Evolutionary conservation across 2,888 invertebrate genomes (phyloP).

Genomic region (Fragum sueziense): DNA sequence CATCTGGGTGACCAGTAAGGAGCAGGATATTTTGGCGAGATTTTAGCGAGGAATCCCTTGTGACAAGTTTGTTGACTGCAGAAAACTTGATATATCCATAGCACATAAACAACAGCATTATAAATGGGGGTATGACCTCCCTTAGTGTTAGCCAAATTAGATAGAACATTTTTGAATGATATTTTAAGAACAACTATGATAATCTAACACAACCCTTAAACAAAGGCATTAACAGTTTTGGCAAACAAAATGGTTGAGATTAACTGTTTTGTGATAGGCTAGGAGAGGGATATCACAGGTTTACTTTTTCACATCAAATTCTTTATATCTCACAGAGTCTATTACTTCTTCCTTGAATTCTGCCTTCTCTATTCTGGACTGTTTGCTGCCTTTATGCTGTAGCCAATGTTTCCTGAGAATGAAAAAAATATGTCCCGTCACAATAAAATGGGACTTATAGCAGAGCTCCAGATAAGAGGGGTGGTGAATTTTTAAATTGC

Average conservation of each 20-base stretch:
- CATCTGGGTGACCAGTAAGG: constrained; percentile 98
- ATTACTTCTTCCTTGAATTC: constrained; percentile 71
- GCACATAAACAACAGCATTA: constrained; percentile 36
- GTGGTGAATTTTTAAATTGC: too few species aligned
- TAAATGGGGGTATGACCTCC: constrained; percentile 29
- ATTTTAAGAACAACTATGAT: background rate
- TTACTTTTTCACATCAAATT: constrained; percentile 54
- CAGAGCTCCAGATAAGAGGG: too few species aligned
- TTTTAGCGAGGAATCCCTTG: constrained; percentile 21
- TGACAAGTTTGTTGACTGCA: constrained; percentile 37
- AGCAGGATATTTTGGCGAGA: constrained; percentile 86
- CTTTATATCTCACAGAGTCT: constrained; percentile 53
- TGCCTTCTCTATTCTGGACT: constrained; percentile 77
- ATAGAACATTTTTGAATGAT: background rate
- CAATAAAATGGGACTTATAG: background rate
- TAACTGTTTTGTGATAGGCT: too few species aligned
- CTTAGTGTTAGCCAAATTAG: constrained; percentile 13
- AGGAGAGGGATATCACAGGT: background rate
- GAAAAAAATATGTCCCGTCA: too few species aligned
- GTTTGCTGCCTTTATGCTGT: constrained; percentile 77
- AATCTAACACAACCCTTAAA: too few species aligned
- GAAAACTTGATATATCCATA: constrained; percentile 45
- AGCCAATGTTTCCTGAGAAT: constrained; percentile 74
- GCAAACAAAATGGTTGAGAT: too few species aligned
- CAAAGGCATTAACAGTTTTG: too few species aligned